Evolutionary conservation across 2,797 vertebrate genomes (phyloP).

Genomic region (Poecilia wingei): DNA sequence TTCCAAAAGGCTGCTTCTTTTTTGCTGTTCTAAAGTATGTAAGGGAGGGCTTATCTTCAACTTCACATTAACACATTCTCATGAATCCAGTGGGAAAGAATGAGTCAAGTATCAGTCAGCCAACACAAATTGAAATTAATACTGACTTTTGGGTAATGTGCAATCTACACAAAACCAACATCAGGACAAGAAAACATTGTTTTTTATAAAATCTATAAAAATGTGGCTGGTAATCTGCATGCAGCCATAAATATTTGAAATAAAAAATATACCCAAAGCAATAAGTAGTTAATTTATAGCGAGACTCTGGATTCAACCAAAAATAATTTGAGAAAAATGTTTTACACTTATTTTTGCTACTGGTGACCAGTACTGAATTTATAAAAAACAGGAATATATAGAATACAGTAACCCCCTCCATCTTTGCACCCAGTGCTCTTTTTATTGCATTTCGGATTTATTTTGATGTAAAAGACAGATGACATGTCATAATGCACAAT

Average conservation of each 20-base stretch:
- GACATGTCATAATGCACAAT: neutral
- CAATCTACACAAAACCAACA: constrained; percentile 4
- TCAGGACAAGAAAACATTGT: neutral
- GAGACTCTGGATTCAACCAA: neutral
- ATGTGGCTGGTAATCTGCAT: neutral
- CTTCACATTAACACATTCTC: constrained; percentile 15
- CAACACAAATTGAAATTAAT: constrained; percentile 8
- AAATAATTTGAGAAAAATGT: neutral
- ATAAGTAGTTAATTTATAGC: neutral
- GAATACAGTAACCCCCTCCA: neutral
- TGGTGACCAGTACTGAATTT: neutral
- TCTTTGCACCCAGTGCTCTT: neutral
- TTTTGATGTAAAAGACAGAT: neutral
- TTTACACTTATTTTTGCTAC: neutral
- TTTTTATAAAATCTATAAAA: neutral
- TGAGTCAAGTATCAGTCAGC: constrained; percentile 1
- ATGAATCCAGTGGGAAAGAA: constrained; percentile 27
- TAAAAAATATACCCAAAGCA: constrained; percentile 6
- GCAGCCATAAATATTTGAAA: neutral
- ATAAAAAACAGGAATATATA: neutral
- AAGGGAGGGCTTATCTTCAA: constrained; percentile 8
- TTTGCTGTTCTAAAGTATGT: constrained; percentile 7
- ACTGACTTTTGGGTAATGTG: constrained; percentile 12
- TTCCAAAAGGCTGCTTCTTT: constrained; percentile 18
- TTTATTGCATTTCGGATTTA: neutral